Conservation (phyloP, 2,888 invertebrate genomes). For the Myathropa florea region DNA sequence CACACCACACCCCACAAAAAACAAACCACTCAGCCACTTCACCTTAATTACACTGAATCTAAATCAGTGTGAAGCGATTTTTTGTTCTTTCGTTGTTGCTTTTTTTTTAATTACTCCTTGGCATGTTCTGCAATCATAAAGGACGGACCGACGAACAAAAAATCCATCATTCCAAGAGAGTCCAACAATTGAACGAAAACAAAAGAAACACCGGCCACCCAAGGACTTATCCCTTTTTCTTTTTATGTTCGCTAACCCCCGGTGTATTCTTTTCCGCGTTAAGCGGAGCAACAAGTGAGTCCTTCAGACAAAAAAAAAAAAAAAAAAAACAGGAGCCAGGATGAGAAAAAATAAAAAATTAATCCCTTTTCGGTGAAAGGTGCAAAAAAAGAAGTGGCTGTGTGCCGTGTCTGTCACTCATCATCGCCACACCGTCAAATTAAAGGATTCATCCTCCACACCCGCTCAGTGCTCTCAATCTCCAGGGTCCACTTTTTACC, state of each 20-base stretch:
- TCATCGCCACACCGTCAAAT: slow-evolving; percentile 13
- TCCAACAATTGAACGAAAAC: slow-evolving; percentile 34
- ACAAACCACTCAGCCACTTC: not conserved
- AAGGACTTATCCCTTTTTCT: not conserved
- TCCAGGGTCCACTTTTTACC: slow-evolving; percentile 24
- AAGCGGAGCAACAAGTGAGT: slow-evolving; percentile 55
- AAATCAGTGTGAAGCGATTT: no score
- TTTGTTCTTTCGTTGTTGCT: no score
- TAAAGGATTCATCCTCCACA: no score
- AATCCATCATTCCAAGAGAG: not conserved
- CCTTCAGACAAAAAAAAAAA: not conserved
- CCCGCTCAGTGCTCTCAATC: no score
- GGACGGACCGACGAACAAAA: not conserved
- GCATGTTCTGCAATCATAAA: slow-evolving; percentile 28
- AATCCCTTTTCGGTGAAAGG: slow-evolving; percentile 25
- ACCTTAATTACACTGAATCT: not conserved
- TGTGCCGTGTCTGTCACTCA: not conserved
- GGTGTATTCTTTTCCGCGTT: slow-evolving; percentile 40
- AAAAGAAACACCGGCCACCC: slow-evolving; percentile 20
- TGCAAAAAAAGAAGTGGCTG: slow-evolving; percentile 11
- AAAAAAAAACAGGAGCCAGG: not conserved
- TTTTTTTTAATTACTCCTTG: slow-evolving; percentile 32
- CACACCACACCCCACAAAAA: not conserved
- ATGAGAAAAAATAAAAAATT: not conserved
- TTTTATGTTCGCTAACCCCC: slow-evolving; percentile 16